These are phyloP conservation scores for Chloropsis hardwickii DNA, from an alignment of 2,113 vertebrate species.

Conservation along the genomic window DNA sequence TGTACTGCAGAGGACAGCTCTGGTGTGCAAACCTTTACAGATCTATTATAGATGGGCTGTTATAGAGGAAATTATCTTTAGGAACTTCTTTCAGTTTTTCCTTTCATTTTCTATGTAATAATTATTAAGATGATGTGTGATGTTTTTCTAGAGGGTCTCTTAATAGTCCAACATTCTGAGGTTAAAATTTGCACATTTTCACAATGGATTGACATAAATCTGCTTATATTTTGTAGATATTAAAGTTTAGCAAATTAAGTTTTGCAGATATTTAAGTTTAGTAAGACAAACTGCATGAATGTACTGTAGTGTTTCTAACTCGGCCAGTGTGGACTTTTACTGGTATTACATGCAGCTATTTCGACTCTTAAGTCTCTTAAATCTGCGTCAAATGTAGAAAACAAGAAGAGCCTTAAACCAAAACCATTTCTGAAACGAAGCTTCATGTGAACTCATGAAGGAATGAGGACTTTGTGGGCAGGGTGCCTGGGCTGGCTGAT, in stretches of 20 bases:
- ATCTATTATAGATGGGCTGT: not conserved
- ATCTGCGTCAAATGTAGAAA: not conserved
- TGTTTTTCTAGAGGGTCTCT: not conserved
- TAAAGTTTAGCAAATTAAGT: not conserved
- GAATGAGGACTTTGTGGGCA: conserved; percentile 19
- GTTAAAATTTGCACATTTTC: not conserved
- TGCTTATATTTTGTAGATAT: not conserved
- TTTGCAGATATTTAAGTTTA: not conserved
- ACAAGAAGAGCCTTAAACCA: not conserved
- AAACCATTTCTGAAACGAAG: not conserved
- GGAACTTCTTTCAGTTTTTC: not conserved
- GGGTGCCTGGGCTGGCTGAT: not conserved
- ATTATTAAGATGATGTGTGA: not conserved
- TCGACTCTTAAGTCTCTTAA: not conserved
- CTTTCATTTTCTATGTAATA: not conserved
- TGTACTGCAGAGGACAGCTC: not conserved
- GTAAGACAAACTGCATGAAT: not conserved
- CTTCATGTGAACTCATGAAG: not conserved
- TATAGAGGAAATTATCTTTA: not conserved
- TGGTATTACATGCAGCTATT: not conserved
- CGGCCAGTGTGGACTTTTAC: not conserved
- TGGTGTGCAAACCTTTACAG: not conserved
- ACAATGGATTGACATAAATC: not conserved
- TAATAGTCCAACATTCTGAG: not conserved
- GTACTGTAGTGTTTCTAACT: not conserved